Percentiles rank a stretch among this genome's conserved stretches.
Evolutionary conservation across 2,113 vertebrate species (phyloP).

Genomic region (Ameiurus melas): DNA sequence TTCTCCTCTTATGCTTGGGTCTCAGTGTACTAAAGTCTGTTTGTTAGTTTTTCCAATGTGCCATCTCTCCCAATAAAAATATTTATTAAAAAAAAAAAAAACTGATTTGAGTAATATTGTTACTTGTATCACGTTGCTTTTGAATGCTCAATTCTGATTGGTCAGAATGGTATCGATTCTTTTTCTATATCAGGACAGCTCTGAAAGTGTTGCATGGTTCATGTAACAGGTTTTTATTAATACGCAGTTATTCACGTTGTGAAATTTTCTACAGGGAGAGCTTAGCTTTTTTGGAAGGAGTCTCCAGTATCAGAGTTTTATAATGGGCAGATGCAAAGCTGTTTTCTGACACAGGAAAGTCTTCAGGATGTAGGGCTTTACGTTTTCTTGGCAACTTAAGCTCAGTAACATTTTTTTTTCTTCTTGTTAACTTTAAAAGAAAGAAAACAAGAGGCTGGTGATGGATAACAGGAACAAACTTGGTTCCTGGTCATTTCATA

Average conservation of each 20-base stretch:
- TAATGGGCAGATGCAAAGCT: not conserved
- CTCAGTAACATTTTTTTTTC: not conserved
- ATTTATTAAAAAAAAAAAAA: no score
- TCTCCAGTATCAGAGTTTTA: not conserved
- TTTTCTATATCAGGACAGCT: not conserved
- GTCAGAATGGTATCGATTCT: not conserved
- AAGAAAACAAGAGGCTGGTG: not conserved
- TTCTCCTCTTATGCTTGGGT: no score
- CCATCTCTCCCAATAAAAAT: no score
- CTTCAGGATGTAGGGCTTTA: not conserved
- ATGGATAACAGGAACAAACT: not conserved
- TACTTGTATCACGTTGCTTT: not conserved
- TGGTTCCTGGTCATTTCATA: not conserved
- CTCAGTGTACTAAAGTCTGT: no score
- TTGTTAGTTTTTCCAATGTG: no score
- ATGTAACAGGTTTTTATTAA: not conserved
- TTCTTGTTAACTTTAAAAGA: not conserved
- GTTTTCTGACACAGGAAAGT: not conserved
- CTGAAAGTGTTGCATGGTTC: not conserved
- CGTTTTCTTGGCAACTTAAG: not conserved
- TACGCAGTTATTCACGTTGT: not conserved
- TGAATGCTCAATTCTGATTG: not conserved
- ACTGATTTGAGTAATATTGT: not conserved
- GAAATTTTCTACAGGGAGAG: not conserved
- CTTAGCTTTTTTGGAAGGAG: not conserved